phyloP scores from a whole-genome alignment of 2,888 invertebrate species.

The Stenurella melanura region DNA sequence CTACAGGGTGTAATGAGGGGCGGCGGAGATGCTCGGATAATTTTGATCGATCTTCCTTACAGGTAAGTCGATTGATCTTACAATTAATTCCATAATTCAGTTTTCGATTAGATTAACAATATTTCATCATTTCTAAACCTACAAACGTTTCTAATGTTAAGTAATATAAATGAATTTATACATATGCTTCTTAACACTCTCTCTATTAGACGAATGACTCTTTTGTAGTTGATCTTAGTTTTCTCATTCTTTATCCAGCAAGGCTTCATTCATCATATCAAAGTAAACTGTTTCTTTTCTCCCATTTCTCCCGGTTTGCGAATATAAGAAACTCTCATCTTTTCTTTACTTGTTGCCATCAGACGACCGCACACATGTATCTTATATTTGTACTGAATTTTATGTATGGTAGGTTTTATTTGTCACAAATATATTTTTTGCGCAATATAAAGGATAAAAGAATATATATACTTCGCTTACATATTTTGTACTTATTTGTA shows the following conservation, averaged over 20 bases:
- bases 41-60: too few relatives aligned
- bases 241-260: constrained; percentile 11
- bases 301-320: constrained; percentile 1
- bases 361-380: background rate
- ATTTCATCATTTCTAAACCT: background rate
- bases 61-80: too few relatives aligned
- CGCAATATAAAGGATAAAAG: background rate
- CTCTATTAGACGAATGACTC: background rate
- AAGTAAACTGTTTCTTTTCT: constrained; percentile 21
- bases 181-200: background rate
- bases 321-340: constrained; percentile 1
- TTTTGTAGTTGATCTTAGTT: constrained; percentile 9
- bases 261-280: constrained; percentile 24
- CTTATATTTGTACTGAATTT: background rate
- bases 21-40: too few relatives aligned
- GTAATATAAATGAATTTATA: background rate
- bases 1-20: too few relatives aligned
- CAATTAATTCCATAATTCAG: too few relatives aligned
- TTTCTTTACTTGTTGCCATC: background rate
- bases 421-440: background rate
- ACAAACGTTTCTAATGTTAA: background rate
- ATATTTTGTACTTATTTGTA: background rate
- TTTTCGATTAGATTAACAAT: too few relatives aligned
- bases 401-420: background rate
- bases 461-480: background rate